Percentiles rank a stretch among this genome's conserved stretches.
Conservation (phyloP, 2,113 vertebrate species). For the Microcebus tavaratra region DNA sequence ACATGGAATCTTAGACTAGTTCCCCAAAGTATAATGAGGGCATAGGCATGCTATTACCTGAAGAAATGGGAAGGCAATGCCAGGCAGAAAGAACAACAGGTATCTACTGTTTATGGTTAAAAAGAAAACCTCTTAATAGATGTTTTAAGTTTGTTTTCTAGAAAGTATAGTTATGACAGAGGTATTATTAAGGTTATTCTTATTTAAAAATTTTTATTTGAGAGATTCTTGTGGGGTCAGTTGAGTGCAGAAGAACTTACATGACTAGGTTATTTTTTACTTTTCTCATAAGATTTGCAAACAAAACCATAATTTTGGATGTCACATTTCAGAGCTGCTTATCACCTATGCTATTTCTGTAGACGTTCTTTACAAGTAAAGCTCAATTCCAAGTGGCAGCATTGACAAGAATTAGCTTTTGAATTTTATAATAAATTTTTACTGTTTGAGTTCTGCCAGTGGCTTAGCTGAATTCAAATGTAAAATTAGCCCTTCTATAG, state of each 20-base stretch:
- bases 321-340: slow-evolving; percentile 26
- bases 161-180: neutral
- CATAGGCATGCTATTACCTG: neutral
- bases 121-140: neutral
- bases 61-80: neutral
- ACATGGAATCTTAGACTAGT: neutral
- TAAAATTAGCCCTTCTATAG: neutral
- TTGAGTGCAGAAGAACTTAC: slow-evolving; percentile 35
- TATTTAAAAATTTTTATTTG: neutral
- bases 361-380: slow-evolving; percentile 1
- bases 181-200: neutral
- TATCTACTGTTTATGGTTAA: neutral
- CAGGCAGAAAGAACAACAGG: neutral
- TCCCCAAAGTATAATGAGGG: neutral
- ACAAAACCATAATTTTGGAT: slow-evolving; percentile 37
- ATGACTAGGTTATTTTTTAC: slow-evolving; percentile 37
- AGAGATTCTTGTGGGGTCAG: neutral
- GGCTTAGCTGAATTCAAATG: neutral
- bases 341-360: neutral
- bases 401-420: slow-evolving; percentile 32
- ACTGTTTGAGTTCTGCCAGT: slow-evolving; percentile 1
- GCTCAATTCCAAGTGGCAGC: slow-evolving; percentile 49
- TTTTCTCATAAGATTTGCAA: slow-evolving; percentile 42
- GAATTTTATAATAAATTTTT: slow-evolving; percentile 44
- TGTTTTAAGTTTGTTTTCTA: neutral